Conservation (phyloP, 2,888 invertebrate genomes). For the Drosophila tripunctata region DNA sequence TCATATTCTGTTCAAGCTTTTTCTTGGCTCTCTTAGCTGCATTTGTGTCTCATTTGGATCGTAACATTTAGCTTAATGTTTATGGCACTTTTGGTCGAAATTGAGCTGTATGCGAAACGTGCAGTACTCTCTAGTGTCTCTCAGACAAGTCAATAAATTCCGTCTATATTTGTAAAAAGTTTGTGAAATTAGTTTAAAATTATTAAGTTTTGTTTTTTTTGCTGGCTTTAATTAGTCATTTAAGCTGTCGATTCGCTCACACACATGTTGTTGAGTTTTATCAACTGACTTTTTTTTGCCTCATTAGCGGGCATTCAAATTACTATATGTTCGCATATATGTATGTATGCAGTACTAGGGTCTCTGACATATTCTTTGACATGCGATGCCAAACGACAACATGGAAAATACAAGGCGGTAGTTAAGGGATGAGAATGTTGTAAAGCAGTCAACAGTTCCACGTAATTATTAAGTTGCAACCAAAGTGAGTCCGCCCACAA, state of each 20-base stretch:
- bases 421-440: slow-evolving; percentile 4
- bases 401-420: slow-evolving; percentile 14
- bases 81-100: slow-evolving; percentile 49
- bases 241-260: neutral
- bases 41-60: slow-evolving; percentile 71
- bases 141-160: slow-evolving; percentile 1
- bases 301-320: slow-evolving; percentile 54
- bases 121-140: neutral
- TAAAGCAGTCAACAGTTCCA: slow-evolving; percentile 62
- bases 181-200: neutral
- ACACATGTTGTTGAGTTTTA: neutral
- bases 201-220: neutral
- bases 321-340: no score
- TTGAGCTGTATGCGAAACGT: slow-evolving; percentile 30
- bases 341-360: no score
- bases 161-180: neutral
- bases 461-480: slow-evolving; percentile 65
- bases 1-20: neutral
- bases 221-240: no score
- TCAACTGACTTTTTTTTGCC: slow-evolving; percentile 27
- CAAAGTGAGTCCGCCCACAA: slow-evolving; percentile 30
- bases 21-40: slow-evolving; percentile 28
- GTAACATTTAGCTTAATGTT: slow-evolving; percentile 72
- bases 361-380: slow-evolving; percentile 49
- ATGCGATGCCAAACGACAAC: slow-evolving; percentile 47